These are phyloP conservation scores for Regulus satrapa DNA, from an alignment of 2,113 vertebrate species.

Conservation along the genomic window DNA sequence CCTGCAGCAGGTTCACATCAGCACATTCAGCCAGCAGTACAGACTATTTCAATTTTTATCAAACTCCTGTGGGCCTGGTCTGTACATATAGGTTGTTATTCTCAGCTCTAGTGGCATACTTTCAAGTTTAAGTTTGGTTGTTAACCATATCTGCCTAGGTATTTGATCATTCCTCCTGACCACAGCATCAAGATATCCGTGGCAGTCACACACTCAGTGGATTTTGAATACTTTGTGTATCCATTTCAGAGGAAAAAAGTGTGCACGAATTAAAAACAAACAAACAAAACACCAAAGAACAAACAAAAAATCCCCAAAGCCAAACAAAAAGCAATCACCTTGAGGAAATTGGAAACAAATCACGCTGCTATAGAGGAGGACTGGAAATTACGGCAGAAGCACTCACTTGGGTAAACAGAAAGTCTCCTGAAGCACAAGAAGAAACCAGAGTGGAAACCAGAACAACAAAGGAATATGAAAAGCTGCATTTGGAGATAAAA, in stretches of 20 bases:
- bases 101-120: neutral
- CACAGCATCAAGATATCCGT: neutral
- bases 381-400: neutral
- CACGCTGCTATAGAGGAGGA: neutral
- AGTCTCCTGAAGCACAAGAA: neutral
- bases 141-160: neutral
- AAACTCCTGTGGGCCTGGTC: neutral
- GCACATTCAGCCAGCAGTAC: neutral
- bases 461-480: neutral
- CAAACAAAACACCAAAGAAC: neutral
- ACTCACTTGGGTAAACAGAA: neutral
- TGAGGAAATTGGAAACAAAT: neutral
- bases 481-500: neutral
- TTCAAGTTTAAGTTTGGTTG: neutral
- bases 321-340: neutral
- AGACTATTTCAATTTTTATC: neutral
- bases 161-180: neutral
- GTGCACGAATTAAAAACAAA: neutral
- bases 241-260: neutral
- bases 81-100: neutral
- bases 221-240: neutral
- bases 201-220: neutral
- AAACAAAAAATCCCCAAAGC: neutral
- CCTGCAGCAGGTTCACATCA: neutral
- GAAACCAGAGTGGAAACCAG: neutral